Conservation (phyloP, 2,113 vertebrate genomes). For the Microcebus jonahi region DNA sequence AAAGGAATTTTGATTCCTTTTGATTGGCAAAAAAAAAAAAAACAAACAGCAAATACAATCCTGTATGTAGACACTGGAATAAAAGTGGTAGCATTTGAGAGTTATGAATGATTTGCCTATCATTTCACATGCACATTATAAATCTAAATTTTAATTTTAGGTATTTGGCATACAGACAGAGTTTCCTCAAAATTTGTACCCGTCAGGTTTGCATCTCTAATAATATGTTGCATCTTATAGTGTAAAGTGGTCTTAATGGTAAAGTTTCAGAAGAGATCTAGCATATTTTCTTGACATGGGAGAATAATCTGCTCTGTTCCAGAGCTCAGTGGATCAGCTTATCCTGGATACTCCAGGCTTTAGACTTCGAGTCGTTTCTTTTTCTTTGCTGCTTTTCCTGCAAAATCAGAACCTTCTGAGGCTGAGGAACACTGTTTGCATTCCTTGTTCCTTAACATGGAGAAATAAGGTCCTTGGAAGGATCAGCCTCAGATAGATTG, state of each 20-base stretch:
- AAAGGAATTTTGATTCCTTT: not conserved
- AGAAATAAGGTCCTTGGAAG: slow-evolving; percentile 17
- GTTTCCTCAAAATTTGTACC: not conserved
- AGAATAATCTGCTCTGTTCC: not conserved
- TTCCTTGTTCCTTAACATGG: not conserved
- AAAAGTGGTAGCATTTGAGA: not conserved
- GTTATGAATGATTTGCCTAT: not conserved
- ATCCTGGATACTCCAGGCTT: not conserved
- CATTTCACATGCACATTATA: not conserved
- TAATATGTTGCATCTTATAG: not conserved
- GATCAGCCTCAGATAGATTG: not conserved
- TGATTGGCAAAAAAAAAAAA: not conserved
- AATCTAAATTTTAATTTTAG: not conserved
- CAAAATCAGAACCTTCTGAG: not conserved
- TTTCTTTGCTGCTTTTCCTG: not conserved
- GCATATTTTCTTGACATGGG: not conserved
- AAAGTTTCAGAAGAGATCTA: not conserved
- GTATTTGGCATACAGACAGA: not conserved
- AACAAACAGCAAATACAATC: not conserved
- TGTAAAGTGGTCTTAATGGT: not conserved
- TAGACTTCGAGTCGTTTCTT: not conserved
- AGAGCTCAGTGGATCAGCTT: not conserved
- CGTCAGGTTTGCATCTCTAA: not conserved
- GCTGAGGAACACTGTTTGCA: not conserved
- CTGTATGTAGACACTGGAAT: not conserved